Evolutionary conservation across 2,888 invertebrate genomes (phyloP).

Genomic region (Tubulanus polymorphus): DNA sequence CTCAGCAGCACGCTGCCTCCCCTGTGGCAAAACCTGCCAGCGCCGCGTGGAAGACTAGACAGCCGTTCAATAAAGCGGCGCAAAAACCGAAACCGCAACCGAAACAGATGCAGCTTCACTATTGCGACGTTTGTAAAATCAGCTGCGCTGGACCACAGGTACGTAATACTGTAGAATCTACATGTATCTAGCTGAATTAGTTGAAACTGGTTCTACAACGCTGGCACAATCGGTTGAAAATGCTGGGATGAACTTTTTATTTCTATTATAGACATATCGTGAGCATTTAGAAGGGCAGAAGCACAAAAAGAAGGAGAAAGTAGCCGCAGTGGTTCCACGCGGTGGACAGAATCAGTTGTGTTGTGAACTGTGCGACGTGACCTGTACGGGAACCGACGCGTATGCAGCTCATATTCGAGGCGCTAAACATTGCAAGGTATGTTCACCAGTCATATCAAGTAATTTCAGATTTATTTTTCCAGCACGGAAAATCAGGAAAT

Average conservation of each 20-base stretch:
- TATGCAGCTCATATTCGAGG: conserved; percentile 98
- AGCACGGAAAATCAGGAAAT: background rate
- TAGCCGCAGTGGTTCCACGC: conserved; percentile 53
- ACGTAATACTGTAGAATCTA: too few relatives aligned
- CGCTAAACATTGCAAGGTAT: conserved; percentile 91
- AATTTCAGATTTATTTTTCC: too few relatives aligned
- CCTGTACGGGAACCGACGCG: conserved; percentile 97
- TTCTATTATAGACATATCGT: conserved; percentile 68
- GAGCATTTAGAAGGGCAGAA: conserved; percentile 98
- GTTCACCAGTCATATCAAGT: too few relatives aligned
- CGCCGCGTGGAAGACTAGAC: conserved; percentile 56
- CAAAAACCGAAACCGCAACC: conserved; percentile 56
- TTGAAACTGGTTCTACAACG: too few relatives aligned
- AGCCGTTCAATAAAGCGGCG: conserved; percentile 59
- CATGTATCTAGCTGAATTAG: too few relatives aligned
- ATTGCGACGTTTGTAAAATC: conserved; percentile 98
- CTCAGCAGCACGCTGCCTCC: conserved; percentile 62
- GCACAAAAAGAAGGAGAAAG: conserved; percentile 96
- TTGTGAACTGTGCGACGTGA: conserved; percentile 97
- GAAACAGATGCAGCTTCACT: conserved; percentile 65
- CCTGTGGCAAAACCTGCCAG: conserved; percentile 14
- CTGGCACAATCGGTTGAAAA: too few relatives aligned
- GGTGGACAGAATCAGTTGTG: conserved; percentile 67
- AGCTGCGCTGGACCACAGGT: conserved; percentile 92
- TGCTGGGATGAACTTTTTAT: too few relatives aligned